Evolutionary conservation across 2,888 invertebrate species (phyloP).

Genomic region (Drosophila leonis): DNA sequence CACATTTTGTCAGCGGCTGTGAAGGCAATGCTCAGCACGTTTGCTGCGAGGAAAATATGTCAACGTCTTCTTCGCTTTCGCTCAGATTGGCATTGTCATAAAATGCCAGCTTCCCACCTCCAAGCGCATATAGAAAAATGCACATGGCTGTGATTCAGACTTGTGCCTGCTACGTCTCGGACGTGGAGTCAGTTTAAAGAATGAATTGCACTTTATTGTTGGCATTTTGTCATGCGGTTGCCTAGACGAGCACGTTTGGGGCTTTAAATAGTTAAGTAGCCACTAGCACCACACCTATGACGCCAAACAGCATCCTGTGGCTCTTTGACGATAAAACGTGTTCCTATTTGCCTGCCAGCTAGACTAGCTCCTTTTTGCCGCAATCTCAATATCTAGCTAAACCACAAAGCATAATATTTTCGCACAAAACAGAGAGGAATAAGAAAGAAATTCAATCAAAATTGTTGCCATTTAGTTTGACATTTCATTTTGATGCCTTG

Average conservation of each 20-base stretch:
- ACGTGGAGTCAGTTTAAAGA: slow-evolving; percentile 69
- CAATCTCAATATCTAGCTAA: slow-evolving; percentile 22
- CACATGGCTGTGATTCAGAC: slow-evolving; percentile 61
- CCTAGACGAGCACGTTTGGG: slow-evolving; percentile 51
- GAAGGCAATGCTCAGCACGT: slow-evolving; percentile 63
- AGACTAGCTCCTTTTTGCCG: background rate
- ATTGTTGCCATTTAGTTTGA: slow-evolving; percentile 82
- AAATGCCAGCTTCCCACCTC: slow-evolving; percentile 47
- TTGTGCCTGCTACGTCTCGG: slow-evolving; percentile 15
- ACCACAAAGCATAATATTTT: slow-evolving; percentile 38
- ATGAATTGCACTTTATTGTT: slow-evolving; percentile 79
- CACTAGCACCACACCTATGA: slow-evolving; percentile 25
- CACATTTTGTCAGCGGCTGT: slow-evolving; percentile 73
- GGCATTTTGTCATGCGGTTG: slow-evolving; percentile 66
- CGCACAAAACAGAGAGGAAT: slow-evolving; percentile 30
- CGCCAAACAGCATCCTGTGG: slow-evolving; percentile 24
- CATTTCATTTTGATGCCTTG: slow-evolving; percentile 76
- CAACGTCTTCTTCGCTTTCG: slow-evolving; percentile 65
- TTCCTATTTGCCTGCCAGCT: slow-evolving; percentile 53
- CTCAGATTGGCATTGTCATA: slow-evolving; percentile 80
- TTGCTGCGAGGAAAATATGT: slow-evolving; percentile 70
- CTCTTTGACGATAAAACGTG: slow-evolving; percentile 58
- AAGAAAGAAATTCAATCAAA: slow-evolving; percentile 73
- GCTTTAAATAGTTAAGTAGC: slow-evolving; percentile 69
- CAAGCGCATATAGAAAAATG: slow-evolving; percentile 26